Evolutionary conservation across 2,113 vertebrate species (phyloP), one percentile per base, ranked within the genome.

Genomic region (Spheniscus mendiculus): DNA sequence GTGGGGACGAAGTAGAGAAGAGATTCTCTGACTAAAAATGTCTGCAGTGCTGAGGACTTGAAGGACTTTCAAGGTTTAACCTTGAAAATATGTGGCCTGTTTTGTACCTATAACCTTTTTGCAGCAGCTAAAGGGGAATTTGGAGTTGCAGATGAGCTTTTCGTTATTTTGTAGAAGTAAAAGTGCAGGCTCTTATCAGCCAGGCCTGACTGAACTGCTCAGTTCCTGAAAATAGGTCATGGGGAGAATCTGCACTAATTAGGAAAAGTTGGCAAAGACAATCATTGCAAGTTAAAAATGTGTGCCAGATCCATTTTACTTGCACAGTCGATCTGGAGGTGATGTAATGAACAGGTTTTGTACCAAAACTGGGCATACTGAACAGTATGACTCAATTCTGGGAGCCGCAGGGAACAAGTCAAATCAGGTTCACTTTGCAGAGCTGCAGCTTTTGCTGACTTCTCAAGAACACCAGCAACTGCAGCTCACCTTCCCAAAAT

Each of bases 381-480:
- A 94, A 62, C 36, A 38, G 27, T 55, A 72, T 82, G 66, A 90
- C 49, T 91, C 81, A 91, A 4, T 65, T 63, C 50, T 59, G 56
- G 62, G 61, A 93, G 65, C 78, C 1, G 0, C 9, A 45, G 56
- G 79, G 69, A 88, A 50, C 69, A 92, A 94, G 92, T 88, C 74
- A 73, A 83, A 94, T 88, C 88, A 91, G 52, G 84, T 90, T 96
- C 71, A 40, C 22, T 95, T 74, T 78, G 81, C 82, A 83, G 72
- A 95, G 44, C 80, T 90, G 66, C 29, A 83, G n/a, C 66, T 87
- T 66, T 90, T 89, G 45, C 81, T 0, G 0, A 22, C 49, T 80
- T 34, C 23, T 83, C 47, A 83, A 82, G 66, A 94, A 36, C 55
- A 78, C 32, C 40, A 65, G 56, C 14, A 67, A 17, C 10, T 62